Percentiles rank a stretch among this genome's conserved stretches.
These are phyloP conservation scores for Montipora capricornis DNA, from an alignment of 64 coral and sea anemone genomes.

Conservation along the genomic window DNA sequence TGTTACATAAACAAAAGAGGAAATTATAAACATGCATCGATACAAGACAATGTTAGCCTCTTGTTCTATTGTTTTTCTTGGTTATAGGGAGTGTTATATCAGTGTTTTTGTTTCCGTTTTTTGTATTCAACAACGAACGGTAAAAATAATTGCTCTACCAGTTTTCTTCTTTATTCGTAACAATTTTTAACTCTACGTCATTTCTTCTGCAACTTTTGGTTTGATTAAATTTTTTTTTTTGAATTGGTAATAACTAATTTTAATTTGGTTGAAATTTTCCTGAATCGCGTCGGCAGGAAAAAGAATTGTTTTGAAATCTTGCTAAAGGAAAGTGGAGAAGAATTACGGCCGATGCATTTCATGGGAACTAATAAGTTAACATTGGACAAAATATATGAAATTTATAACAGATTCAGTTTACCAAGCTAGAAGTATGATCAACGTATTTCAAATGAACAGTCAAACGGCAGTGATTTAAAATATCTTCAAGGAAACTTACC, in stretches of 20 bases:
- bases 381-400: constrained; percentile 36
- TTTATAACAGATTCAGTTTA: constrained; percentile 22
- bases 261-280: neutral
- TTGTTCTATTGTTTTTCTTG: constrained; percentile 39
- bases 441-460: constrained; percentile 4
- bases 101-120: constrained; percentile 28
- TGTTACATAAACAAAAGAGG: constrained; percentile 32
- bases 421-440: neutral
- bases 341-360: neutral
- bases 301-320: neutral
- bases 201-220: neutral
- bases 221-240: constrained; percentile 18
- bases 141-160: neutral
- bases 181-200: neutral
- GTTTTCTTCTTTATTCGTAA: neutral
- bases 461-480: constrained; percentile 17
- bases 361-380: neutral
- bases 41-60: constrained; percentile 32
- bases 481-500: neutral
- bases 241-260: constrained; percentile 2
- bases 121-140: constrained; percentile 17
- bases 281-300: neutral
- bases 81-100: constrained; percentile 6
- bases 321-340: too few relatives aligned
- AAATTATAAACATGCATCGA: constrained; percentile 42